Percentiles rank a stretch among this genome's conserved stretches.
phyloP scores from a whole-genome alignment of 2,797 vertebrate species.

The Steatocranus sp. region DNA sequence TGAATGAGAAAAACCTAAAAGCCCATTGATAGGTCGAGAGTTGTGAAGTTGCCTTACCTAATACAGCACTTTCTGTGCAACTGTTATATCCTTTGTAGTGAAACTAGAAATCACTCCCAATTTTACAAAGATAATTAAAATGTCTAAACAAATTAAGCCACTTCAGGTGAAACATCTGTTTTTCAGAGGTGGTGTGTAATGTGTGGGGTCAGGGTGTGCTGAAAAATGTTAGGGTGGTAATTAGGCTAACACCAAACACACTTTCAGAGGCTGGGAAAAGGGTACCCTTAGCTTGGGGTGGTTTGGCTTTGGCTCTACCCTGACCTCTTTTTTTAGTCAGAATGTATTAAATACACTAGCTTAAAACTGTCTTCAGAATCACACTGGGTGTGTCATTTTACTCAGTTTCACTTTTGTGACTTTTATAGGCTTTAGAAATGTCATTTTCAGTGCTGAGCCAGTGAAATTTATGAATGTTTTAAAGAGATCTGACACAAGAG shows the following conservation, averaged over 20 bases:
- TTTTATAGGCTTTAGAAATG: slow-evolving; percentile 10
- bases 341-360: slow-evolving; percentile 13
- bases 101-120: neutral
- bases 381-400: slow-evolving; percentile 3
- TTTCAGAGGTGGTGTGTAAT: slow-evolving; percentile 46
- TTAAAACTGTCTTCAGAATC: slow-evolving; percentile 28
- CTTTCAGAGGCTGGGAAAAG: slow-evolving; percentile 50
- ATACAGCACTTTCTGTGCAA: neutral
- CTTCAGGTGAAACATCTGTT: slow-evolving; percentile 66
- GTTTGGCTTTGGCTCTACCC: slow-evolving; percentile 49
- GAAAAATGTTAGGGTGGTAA: slow-evolving; percentile 63
- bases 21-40: neutral
- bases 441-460: neutral
- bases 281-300: slow-evolving; percentile 50
- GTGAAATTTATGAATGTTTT: slow-evolving; percentile 1
- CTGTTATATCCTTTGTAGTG: neutral
- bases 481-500: neutral
- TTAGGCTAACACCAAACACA: slow-evolving; percentile 44
- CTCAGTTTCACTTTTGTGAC: neutral
- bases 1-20: slow-evolving; percentile 6
- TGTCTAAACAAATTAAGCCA: slow-evolving; percentile 29
- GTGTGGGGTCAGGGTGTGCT: slow-evolving; percentile 57
- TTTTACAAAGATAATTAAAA: slow-evolving; percentile 12
- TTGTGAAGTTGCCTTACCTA: neutral
- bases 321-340: slow-evolving; percentile 45